These are phyloP conservation scores for Euzophera pinguis DNA, from an alignment of 2,888 invertebrate genomes.

Conservation along the genomic window DNA sequence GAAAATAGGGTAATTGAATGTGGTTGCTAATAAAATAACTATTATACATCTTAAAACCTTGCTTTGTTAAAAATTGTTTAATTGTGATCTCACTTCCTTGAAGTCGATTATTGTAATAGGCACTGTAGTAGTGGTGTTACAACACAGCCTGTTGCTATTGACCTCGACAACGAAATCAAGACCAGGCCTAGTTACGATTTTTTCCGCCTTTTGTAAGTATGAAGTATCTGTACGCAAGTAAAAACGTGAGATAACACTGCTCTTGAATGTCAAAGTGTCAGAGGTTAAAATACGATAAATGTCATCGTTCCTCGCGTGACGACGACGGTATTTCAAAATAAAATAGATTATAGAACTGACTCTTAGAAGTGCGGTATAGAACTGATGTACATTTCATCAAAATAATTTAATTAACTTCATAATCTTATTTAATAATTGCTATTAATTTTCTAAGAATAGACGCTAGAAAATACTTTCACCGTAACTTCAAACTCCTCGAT, in stretches of 20 bases:
- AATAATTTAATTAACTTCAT: too few species aligned
- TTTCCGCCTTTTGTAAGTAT: background rate
- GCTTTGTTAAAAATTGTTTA: too few species aligned
- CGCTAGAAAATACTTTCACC: too few species aligned
- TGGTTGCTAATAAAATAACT: too few species aligned
- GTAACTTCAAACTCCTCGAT: too few species aligned
- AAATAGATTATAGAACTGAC: background rate
- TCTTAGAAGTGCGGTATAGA: background rate
- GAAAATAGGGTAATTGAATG: too few species aligned
- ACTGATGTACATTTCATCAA: too few species aligned
- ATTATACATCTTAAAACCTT: too few species aligned
- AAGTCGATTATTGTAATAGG: background rate
- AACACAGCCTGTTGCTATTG: background rate
- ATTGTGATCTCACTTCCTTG: too few species aligned
- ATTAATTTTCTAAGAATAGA: too few species aligned
- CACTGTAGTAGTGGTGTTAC: background rate
- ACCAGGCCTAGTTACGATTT: background rate
- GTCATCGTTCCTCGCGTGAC: conserved; percentile 1
- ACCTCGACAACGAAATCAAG: background rate
- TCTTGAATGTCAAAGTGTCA: conserved; percentile 4
- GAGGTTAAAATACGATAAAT: conserved; percentile 3
- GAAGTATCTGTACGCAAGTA: background rate
- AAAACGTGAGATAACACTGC: conserved; percentile 2
- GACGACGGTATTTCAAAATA: background rate
- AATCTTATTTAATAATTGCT: too few species aligned